Evolutionary conservation across 2,113 vertebrate genomes (phyloP).

Genomic region (Burhinus oedicnemus): DNA sequence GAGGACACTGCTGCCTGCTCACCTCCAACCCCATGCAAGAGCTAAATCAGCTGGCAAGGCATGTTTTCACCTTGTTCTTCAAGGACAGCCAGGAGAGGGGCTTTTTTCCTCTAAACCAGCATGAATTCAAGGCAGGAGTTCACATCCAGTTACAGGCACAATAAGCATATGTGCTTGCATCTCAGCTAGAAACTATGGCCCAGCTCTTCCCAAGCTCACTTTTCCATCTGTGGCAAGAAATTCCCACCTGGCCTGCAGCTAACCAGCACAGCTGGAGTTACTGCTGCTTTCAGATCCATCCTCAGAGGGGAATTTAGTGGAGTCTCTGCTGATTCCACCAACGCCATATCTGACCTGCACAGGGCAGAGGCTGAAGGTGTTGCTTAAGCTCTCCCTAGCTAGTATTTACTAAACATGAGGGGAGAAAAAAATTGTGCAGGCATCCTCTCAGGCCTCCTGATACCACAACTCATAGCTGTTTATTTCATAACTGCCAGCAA

Average conservation of each 20-base stretch:
- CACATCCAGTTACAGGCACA: neutral
- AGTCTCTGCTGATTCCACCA: neutral
- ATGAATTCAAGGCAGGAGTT: neutral
- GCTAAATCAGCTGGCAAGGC: neutral
- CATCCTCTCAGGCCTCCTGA: neutral
- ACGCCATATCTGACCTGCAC: neutral
- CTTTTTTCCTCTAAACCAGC: neutral
- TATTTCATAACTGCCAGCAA: neutral
- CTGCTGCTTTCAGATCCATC: neutral
- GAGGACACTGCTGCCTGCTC: neutral
- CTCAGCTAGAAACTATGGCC: fast-evolving
- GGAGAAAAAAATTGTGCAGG: neutral
- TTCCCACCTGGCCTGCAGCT: neutral
- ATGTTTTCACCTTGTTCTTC: neutral
- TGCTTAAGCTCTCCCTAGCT: neutral
- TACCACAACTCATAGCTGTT: neutral
- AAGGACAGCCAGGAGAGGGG: neutral
- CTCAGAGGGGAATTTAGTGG: neutral
- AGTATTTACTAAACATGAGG: neutral
- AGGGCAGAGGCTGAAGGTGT: neutral
- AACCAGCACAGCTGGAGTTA: neutral
- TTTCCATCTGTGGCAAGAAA: neutral
- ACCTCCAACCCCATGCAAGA: neutral
- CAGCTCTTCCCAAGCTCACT: neutral
- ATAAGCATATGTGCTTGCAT: neutral